phyloP scores from a whole-genome alignment of 2,113 vertebrate genomes.

The Podocnemis expansa region DNA sequence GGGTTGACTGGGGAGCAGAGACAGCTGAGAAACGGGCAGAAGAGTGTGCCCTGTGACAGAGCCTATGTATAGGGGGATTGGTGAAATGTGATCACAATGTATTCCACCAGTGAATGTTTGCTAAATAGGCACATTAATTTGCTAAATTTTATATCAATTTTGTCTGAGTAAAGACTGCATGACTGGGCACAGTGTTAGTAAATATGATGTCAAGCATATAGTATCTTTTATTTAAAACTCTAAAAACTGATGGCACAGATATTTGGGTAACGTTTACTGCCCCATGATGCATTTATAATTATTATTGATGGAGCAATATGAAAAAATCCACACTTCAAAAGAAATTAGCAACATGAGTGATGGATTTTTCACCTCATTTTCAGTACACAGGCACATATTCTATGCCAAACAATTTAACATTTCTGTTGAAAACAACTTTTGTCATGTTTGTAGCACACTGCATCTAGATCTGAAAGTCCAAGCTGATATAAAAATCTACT shows the following conservation, averaged over 20 bases:
- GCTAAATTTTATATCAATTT: background rate
- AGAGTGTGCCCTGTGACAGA: too few species aligned
- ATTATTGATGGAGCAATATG: background rate
- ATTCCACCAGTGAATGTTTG: background rate
- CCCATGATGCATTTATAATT: too few species aligned
- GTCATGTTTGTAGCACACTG: background rate
- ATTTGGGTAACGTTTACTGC: background rate
- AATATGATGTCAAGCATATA: background rate
- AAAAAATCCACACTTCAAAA: background rate
- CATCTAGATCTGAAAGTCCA: background rate
- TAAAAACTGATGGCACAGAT: background rate
- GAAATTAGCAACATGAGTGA: background rate
- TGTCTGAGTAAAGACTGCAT: background rate
- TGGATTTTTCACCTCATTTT: background rate
- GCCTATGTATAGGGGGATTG: background rate
- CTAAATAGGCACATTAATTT: background rate
- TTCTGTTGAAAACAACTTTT: background rate
- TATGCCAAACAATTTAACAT: background rate
- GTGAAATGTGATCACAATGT: background rate
- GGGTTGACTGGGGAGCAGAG: too few species aligned
- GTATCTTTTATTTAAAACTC: background rate
- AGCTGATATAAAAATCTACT: background rate
- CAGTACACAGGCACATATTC: background rate
- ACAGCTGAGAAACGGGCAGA: too few species aligned
- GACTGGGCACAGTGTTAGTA: background rate